Percentiles rank a stretch among this genome's conserved stretches.
These are phyloP conservation scores for Perodicticus potto DNA, from an alignment of 2,797 vertebrate species.

Conservation along the genomic window DNA sequence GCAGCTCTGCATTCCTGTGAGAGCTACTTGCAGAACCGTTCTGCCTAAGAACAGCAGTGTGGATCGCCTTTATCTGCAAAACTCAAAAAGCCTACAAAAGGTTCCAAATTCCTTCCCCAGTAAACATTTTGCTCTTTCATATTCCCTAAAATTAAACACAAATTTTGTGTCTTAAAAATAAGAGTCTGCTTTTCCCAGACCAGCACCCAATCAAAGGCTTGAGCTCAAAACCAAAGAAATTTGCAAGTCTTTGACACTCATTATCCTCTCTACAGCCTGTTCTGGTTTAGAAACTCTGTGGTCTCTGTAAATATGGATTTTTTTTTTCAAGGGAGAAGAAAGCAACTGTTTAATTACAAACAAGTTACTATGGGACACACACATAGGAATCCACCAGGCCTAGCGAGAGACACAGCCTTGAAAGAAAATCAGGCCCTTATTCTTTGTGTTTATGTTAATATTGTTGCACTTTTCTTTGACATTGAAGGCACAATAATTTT, in stretches of 20 bases:
- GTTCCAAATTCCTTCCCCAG: conserved; percentile 81
- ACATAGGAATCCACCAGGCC: background rate
- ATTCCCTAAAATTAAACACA: conserved; percentile 84
- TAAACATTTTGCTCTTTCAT: conserved; percentile 84
- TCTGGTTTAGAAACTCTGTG: conserved; percentile 59
- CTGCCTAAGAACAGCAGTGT: conserved; percentile 78
- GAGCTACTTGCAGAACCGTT: conserved; percentile 83
- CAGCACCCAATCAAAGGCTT: conserved; percentile 47
- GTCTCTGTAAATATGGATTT: conserved; percentile 55
- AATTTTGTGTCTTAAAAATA: conserved; percentile 73
- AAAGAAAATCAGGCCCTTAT: conserved; percentile 23
- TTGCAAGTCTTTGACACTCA: conserved; percentile 65
- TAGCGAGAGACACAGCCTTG: background rate
- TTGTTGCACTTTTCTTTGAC: background rate
- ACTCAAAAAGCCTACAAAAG: conserved; percentile 81
- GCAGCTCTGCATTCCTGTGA: conserved; percentile 81
- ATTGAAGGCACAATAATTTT: background rate
- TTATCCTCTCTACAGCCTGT: background rate
- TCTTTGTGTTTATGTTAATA: background rate
- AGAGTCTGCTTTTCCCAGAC: conserved; percentile 57
- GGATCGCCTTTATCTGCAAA: conserved; percentile 83
- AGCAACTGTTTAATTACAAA: conserved; percentile 63
- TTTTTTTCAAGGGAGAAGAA: conserved; percentile 63
- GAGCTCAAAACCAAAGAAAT: conserved; percentile 70
- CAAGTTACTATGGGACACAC: conserved; percentile 13